A percentile compares a stretch with the other conserved stretches of the same genome.
Evolutionary conservation across 2,113 vertebrate genomes (phyloP).

Genomic region (Dicerorhinus sumatrensis): DNA sequence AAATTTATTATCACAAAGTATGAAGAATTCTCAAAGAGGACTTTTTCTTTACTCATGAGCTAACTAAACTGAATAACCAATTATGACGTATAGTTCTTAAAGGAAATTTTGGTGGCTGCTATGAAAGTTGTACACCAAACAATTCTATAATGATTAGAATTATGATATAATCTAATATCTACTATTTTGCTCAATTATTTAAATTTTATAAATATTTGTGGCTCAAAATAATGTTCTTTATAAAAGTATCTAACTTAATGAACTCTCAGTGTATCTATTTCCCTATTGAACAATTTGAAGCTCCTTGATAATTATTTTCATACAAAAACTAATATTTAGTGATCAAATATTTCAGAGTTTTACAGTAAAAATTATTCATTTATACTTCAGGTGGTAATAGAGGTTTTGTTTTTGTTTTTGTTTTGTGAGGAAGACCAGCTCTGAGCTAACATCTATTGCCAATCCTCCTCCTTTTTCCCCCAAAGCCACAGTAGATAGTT

Average conservation of each 20-base stretch:
- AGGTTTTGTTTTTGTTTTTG: too few relatives aligned
- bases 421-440: too few relatives aligned
- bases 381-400: neutral
- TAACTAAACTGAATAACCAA: neutral
- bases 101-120: neutral
- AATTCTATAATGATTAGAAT: neutral
- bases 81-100: constrained; percentile 11
- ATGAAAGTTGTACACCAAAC: neutral
- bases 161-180: neutral
- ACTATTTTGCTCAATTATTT: neutral
- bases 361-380: neutral
- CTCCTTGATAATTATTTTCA: neutral
- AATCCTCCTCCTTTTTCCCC: too few relatives aligned
- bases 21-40: neutral
- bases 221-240: constrained; percentile 7
- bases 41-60: neutral
- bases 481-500: too few relatives aligned
- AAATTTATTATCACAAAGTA: neutral
- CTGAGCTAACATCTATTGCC: too few relatives aligned
- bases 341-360: constrained; percentile 28
- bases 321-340: constrained; percentile 47
- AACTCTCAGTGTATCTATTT: neutral
- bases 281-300: neutral
- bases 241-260: neutral
- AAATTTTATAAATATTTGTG: neutral